Percentiles rank a stretch among this genome's conserved stretches.
phyloP scores from a whole-genome alignment of 2,888 invertebrate genomes.

The Amiota minor region DNA sequence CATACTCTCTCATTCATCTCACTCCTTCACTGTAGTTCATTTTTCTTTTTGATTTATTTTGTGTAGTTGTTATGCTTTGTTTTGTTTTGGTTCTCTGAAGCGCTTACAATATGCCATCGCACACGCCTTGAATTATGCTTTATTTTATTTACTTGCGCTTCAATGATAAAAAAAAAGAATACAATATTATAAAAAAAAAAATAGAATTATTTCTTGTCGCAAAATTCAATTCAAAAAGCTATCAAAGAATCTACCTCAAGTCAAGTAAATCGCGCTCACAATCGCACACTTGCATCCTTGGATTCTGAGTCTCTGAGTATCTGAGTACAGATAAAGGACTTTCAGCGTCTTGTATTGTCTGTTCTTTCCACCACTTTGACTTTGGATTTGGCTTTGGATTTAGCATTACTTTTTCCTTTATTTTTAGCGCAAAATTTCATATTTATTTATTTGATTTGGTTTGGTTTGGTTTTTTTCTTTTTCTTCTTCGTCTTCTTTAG shows the following conservation, averaged over 20 bases:
- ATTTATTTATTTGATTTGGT: slow-evolving; percentile 29
- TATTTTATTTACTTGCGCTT: slow-evolving; percentile 61
- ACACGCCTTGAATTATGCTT: slow-evolving; percentile 47
- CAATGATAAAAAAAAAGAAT: no score
- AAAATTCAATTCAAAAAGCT: slow-evolving; percentile 50
- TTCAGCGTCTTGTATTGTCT: background rate
- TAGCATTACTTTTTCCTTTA: slow-evolving; percentile 54
- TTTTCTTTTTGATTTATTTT: no score
- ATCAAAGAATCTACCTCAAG: slow-evolving; percentile 23
- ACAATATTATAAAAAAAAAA: slow-evolving; percentile 47
- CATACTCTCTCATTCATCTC: slow-evolving; percentile 32
- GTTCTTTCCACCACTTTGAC: background rate
- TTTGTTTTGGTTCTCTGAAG: no score
- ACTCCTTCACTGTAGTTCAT: no score
- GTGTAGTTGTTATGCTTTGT: no score
- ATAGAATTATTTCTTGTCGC: slow-evolving; percentile 48
- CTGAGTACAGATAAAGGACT: background rate
- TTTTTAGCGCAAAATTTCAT: slow-evolving; percentile 46
- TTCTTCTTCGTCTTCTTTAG: background rate
- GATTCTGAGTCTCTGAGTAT: background rate
- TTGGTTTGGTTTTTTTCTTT: slow-evolving; percentile 54
- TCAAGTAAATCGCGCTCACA: background rate
- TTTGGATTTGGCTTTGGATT: background rate
- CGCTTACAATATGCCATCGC: background rate
- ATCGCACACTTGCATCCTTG: no score